Conservation (phyloP, 2,113 vertebrate species). For the Agapornis roseicollis region DNA sequence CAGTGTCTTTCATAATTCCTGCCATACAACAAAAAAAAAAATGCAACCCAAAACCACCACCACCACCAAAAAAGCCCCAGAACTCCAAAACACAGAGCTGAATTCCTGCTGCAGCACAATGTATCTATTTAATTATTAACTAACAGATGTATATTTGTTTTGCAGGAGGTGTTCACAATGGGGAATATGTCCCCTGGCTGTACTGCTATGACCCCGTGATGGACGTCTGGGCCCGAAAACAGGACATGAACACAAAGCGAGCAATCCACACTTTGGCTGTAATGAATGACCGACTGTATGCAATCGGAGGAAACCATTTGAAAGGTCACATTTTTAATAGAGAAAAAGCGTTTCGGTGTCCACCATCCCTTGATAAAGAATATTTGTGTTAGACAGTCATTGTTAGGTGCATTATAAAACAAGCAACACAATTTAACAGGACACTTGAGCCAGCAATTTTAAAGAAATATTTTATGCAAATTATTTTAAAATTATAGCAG, state of each 20-base stretch:
- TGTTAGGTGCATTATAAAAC: slow-evolving; percentile 68
- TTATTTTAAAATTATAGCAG: slow-evolving; percentile 75
- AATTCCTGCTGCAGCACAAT: background rate
- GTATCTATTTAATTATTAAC: background rate
- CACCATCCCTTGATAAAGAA: slow-evolving; percentile 37
- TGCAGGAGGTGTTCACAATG: slow-evolving; percentile 96
- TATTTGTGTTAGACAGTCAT: slow-evolving; percentile 60
- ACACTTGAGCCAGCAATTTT: slow-evolving; percentile 69
- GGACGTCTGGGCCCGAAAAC: slow-evolving; percentile 99
- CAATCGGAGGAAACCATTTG: slow-evolving; percentile 98
- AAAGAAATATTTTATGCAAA: slow-evolving; percentile 69
- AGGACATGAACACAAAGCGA: slow-evolving; percentile 99
- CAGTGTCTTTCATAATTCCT: slow-evolving; percentile 57
- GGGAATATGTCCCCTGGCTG: slow-evolving; percentile 97
- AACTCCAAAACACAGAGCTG: background rate
- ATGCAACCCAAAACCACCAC: background rate
- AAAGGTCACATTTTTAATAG: slow-evolving; percentile 85
- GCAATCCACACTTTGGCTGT: slow-evolving; percentile 96
- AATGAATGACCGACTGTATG: slow-evolving; percentile 97
- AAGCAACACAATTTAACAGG: slow-evolving; percentile 64
- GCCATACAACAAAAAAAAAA: background rate
- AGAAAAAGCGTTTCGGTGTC: slow-evolving; percentile 36
- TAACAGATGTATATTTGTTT: slow-evolving; percentile 12
- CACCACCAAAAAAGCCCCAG: background rate
- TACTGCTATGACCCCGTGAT: slow-evolving; percentile 98